Conservation (phyloP, 2,888 invertebrate genomes). For the Andrena dorsata region DNA sequence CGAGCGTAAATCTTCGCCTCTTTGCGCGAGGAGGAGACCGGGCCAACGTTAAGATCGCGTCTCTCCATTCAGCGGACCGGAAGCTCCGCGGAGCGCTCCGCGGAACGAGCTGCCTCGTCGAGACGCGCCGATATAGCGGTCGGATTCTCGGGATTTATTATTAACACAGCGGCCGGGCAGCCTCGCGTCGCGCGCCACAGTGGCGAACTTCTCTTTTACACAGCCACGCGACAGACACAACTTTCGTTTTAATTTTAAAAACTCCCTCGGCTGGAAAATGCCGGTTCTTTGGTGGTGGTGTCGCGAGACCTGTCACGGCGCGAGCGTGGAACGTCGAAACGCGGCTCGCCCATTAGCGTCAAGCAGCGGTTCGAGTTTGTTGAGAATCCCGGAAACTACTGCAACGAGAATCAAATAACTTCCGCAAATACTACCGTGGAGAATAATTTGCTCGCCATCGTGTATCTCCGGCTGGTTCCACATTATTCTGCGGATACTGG, state of each 20-base stretch:
- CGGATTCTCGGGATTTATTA: constrained; percentile 35
- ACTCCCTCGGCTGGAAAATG: not conserved
- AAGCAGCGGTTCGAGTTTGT: constrained; percentile 2
- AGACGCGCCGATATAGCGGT: constrained; percentile 23
- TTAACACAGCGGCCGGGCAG: not conserved
- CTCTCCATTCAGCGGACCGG: constrained; percentile 18
- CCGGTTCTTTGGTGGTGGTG: not conserved
- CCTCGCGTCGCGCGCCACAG: not conserved
- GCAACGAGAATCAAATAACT: constrained; percentile 31
- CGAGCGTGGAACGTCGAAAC: not conserved
- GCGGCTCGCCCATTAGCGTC: not conserved
- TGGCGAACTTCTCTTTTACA: constrained; percentile 24
- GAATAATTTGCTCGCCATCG: constrained; percentile 9
- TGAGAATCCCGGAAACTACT: not conserved
- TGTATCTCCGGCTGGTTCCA: constrained; percentile 8
- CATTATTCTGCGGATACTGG: constrained; percentile 9
- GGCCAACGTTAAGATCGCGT: constrained; percentile 22
- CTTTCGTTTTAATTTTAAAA: not conserved
- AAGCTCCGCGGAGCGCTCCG: constrained; percentile 13
- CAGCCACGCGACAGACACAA: not conserved
- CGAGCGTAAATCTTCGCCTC: constrained; percentile 45
- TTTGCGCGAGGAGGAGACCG: not conserved
- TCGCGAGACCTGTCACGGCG: not conserved
- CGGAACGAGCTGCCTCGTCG: not conserved
- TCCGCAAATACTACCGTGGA: constrained; percentile 9